A percentile compares a stretch with the other conserved stretches of the same genome.
phyloP scores from a whole-genome alignment of 2,888 invertebrate genomes.

The Pandemis heparana region DNA sequence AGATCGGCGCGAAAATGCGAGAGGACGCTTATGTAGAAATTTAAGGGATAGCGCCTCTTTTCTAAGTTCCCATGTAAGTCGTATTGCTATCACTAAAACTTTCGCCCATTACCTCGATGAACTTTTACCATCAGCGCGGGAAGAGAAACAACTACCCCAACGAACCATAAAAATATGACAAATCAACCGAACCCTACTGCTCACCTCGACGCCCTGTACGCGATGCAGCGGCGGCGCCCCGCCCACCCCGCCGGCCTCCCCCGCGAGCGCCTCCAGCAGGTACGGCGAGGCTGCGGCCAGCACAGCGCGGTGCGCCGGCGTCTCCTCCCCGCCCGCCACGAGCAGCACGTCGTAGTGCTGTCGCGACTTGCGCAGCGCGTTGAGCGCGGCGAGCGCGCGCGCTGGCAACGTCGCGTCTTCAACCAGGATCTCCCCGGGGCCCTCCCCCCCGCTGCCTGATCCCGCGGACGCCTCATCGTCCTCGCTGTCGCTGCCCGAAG shows the following conservation, averaged over 20 bases:
- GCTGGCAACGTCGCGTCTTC: conserved; percentile 86
- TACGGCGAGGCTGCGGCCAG: conserved; percentile 92
- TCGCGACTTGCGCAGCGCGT: conserved; percentile 92
- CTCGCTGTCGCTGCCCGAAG: conserved; percentile 37
- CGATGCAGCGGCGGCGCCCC: conserved; percentile 51
- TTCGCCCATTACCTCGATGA: too few relatives aligned
- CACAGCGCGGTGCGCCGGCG: conserved; percentile 91
- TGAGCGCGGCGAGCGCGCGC: conserved; percentile 88
- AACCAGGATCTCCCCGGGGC: conserved; percentile 79
- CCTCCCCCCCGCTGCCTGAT: conserved; percentile 57
- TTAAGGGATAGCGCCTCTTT: too few relatives aligned
- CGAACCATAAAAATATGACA: too few relatives aligned
- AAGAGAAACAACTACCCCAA: too few relatives aligned
- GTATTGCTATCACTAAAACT: too few relatives aligned
- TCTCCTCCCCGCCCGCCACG: conserved; percentile 87
- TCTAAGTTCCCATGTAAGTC: too few relatives aligned
- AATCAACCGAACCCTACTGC: neutral
- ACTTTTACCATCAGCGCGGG: too few relatives aligned
- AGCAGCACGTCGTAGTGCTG: conserved; percentile 95
- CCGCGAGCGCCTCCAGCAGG: conserved; percentile 90
- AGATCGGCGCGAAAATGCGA: too few relatives aligned
- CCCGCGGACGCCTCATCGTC: conserved; percentile 45
- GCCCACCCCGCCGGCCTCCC: conserved; percentile 73
- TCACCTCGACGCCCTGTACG: conserved; percentile 55
- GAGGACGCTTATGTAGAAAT: too few relatives aligned